Evolutionary conservation across 2,888 invertebrate genomes (phyloP), one percentile per base, ranked within the genome.

Genomic region (Dryomyza anilis): DNA sequence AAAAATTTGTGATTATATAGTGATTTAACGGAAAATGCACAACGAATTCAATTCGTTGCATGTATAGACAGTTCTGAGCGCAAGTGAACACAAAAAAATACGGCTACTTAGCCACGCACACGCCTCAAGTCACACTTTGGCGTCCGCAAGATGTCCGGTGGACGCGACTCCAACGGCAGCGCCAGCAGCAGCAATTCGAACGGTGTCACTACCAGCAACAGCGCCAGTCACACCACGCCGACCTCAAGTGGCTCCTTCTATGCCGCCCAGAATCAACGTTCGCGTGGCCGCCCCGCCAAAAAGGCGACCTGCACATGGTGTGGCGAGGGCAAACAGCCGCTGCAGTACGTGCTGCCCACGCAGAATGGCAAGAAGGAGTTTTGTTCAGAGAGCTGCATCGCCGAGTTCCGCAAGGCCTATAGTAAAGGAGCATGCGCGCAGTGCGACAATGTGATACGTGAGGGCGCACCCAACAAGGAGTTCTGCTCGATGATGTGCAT

Each of bases 291-390:
- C 76, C 93, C 93, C 65, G 91, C 93, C 14, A 93, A 93, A 83
- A 89, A 90, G 73, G 78, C 81, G 8, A 78, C 79, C 3, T 94
- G 94, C 83, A 93, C 93, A 21, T 94, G 94, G 94, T 94, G 94
- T 80, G 91, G 90, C 64, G 93, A 94, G 83, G 89, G 89, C 67
- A 93, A 92, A 83, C 88, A 91, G 69, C 90, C 92, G 2, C 81
- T 95, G 60, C 94, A 93, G 79, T 95, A 94, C 83, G 92, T 95
- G 30, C 84, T 94, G 70, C 95, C 95, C 10, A 81, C 81, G 1
- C 92, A 92, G 76, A 91, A 93, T 80, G 94, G 94, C 12, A 95
- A 94, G 78, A 95, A 94, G 78, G 95, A 95, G 79, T 96, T 95
- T 82, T 96, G 95, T 83, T 94, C 95, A 0, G 94, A 94, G 83